phyloP scores from a whole-genome alignment of 2,797 vertebrate species.

The Gymnoscopelus microlampas region DNA sequence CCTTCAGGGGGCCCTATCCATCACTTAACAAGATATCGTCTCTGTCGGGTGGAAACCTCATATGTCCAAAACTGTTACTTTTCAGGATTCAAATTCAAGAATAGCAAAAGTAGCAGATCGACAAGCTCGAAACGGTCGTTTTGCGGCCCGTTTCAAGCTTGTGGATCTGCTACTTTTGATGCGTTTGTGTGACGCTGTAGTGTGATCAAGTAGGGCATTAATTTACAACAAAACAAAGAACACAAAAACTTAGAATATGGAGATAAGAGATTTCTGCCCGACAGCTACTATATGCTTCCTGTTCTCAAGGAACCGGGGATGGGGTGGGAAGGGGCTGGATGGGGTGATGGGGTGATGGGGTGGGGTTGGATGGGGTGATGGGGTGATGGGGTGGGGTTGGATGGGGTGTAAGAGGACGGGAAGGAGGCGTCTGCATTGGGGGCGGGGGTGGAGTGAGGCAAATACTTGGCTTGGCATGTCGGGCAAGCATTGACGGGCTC shows the following conservation, averaged over 20 bases:
- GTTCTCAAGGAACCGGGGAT: slow-evolving; percentile 89
- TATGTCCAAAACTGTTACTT: no score
- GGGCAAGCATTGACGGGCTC: slow-evolving; percentile 83
- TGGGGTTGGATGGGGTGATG: slow-evolving; percentile 33
- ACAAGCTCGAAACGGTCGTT: no score
- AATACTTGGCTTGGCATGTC: slow-evolving; percentile 88
- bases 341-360: slow-evolving; percentile 8
- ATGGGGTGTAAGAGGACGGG: slow-evolving; percentile 69
- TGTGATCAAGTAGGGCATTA: no score
- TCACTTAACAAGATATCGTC: slow-evolving; percentile 81
- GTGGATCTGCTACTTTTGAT: no score
- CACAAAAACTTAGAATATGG: no score
- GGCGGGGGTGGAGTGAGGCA: slow-evolving; percentile 65
- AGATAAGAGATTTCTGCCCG: no score
- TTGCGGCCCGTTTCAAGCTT: no score
- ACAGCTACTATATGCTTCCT: slow-evolving; percentile 85
- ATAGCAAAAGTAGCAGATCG: no score
- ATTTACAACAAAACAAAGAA: no score
- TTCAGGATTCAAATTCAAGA: no score
- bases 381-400: slow-evolving; percentile 17
- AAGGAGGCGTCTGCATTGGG: slow-evolving; percentile 76
- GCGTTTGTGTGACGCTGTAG: no score
- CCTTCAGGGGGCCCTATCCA: slow-evolving; percentile 84
- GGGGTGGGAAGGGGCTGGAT: slow-evolving; percentile 74
- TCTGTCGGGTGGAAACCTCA: slow-evolving; percentile 27